Evolutionary conservation across 53 echinoderm and acorn worm species (phyloP).

Genomic region (Henricia sp.): DNA sequence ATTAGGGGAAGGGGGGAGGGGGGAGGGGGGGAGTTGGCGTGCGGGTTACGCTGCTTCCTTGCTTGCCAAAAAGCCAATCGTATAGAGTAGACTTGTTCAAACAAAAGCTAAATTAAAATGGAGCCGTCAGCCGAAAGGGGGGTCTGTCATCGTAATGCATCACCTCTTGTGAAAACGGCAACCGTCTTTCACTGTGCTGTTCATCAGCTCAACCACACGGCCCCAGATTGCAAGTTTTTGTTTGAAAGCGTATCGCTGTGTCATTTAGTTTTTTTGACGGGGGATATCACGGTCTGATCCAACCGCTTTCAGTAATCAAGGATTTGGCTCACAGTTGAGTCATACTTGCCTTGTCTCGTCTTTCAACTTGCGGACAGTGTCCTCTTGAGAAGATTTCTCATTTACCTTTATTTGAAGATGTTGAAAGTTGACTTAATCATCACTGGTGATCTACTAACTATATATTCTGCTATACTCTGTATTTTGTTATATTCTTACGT

Average conservation of each 20-base stretch:
- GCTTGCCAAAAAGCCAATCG: slow-evolving; percentile 21
- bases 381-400: too few relatives aligned
- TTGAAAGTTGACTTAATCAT: too few relatives aligned
- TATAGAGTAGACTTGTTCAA: slow-evolving; percentile 43
- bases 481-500: too few relatives aligned
- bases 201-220: neutral
- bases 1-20: neutral
- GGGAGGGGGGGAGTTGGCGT: neutral
- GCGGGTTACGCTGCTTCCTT: neutral
- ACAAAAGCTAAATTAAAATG: slow-evolving; percentile 46
- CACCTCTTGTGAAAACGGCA: slow-evolving; percentile 26
- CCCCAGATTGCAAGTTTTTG: too few relatives aligned
- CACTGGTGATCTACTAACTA: too few relatives aligned
- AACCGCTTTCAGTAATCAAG: slow-evolving; percentile 40
- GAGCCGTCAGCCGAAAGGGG: slow-evolving; percentile 12
- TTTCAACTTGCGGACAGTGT: slow-evolving; percentile 40
- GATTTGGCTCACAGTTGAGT: slow-evolving; percentile 28
- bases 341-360: slow-evolving; percentile 7
- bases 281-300: slow-evolving; percentile 40
- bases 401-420: too few relatives aligned
- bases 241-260: too few relatives aligned
- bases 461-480: too few relatives aligned
- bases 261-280: neutral
- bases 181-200: slow-evolving; percentile 31
- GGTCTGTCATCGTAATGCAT: slow-evolving; percentile 49